phyloP scores from a whole-genome alignment of 2,888 invertebrate species.

The Oxyscelio sp. region DNA sequence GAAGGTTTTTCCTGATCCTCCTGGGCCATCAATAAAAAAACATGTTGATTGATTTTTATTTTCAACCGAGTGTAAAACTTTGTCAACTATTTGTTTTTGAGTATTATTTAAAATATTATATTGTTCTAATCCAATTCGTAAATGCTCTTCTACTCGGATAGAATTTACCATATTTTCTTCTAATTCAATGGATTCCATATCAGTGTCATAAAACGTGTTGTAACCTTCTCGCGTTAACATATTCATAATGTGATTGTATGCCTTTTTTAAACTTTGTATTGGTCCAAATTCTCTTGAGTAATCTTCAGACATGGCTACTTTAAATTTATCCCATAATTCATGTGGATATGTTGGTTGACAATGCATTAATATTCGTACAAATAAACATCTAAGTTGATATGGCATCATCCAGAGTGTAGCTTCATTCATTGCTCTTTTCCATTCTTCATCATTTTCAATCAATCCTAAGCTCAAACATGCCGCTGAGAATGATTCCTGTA shows the following conservation, averaged over 20 bases:
- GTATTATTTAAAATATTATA: constrained; percentile 65
- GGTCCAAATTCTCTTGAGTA: too few relatives aligned
- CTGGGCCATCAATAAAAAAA: constrained; percentile 59
- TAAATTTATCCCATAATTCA: constrained; percentile 72
- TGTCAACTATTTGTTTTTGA: constrained; percentile 73
- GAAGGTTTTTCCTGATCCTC: constrained; percentile 47
- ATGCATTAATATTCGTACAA: too few relatives aligned
- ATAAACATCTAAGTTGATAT: too few relatives aligned
- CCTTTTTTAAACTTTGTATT: constrained; percentile 45
- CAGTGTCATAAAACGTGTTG: constrained; percentile 48
- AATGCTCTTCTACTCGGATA: constrained; percentile 20
- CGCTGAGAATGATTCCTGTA: too few relatives aligned
- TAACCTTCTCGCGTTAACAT: constrained; percentile 45
- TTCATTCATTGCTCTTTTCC: constrained; percentile 53
- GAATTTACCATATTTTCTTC: neutral
- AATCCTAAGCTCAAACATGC: too few relatives aligned
- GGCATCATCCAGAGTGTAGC: constrained; percentile 48
- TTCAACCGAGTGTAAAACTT: constrained; percentile 46
- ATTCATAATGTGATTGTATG: constrained; percentile 58
- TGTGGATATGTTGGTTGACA: constrained; percentile 68
- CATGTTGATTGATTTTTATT: constrained; percentile 29
- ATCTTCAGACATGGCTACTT: constrained; percentile 73
- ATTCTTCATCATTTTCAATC: too few relatives aligned
- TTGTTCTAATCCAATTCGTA: constrained; percentile 43
- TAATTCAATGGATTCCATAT: constrained; percentile 29